Percentiles rank a stretch among this genome's conserved stretches.
These are phyloP conservation scores for Pammene aurita DNA, from an alignment of 2,888 invertebrate species.

Conservation along the genomic window DNA sequence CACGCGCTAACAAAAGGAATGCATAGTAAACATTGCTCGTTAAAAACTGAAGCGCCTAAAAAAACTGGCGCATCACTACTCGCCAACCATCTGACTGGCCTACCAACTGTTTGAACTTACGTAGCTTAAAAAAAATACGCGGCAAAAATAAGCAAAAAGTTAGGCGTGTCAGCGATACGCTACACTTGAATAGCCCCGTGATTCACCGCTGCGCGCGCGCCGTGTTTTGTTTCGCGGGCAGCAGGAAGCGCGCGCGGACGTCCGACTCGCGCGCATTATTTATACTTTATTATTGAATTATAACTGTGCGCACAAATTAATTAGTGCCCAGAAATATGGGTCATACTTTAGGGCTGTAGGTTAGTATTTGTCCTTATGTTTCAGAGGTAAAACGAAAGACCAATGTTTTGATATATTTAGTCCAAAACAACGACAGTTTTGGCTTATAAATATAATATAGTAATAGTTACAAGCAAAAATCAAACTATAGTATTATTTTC, in stretches of 20 bases:
- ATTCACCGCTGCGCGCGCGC: slow-evolving; percentile 50
- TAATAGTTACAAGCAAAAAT: too few relatives aligned
- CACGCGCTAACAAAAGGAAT: too few relatives aligned
- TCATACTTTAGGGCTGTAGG: neutral
- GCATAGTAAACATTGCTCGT: too few relatives aligned
- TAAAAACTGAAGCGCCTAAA: too few relatives aligned
- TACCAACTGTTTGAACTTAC: neutral
- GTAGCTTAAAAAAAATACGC: neutral
- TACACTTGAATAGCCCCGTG: slow-evolving; percentile 46
- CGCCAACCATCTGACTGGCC: too few relatives aligned
- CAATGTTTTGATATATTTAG: too few relatives aligned
- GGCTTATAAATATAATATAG: too few relatives aligned
- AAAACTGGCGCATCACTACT: too few relatives aligned
- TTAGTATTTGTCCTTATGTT: neutral
- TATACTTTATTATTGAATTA: slow-evolving; percentile 21
- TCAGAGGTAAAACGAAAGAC: too few relatives aligned
- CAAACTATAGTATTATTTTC: too few relatives aligned
- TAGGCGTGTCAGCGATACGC: slow-evolving; percentile 3
- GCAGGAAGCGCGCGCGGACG: slow-evolving; percentile 60
- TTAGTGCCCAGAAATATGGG: neutral
- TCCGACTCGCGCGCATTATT: slow-evolving; percentile 47
- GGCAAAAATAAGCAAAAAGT: neutral
- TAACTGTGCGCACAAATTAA: neutral
- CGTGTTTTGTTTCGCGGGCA: slow-evolving; percentile 57
- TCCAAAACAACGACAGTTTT: too few relatives aligned